These are phyloP conservation scores for Zaprionus camerounensis DNA, from an alignment of 1,140 invertebrate genomes.

Conservation along the genomic window DNA sequence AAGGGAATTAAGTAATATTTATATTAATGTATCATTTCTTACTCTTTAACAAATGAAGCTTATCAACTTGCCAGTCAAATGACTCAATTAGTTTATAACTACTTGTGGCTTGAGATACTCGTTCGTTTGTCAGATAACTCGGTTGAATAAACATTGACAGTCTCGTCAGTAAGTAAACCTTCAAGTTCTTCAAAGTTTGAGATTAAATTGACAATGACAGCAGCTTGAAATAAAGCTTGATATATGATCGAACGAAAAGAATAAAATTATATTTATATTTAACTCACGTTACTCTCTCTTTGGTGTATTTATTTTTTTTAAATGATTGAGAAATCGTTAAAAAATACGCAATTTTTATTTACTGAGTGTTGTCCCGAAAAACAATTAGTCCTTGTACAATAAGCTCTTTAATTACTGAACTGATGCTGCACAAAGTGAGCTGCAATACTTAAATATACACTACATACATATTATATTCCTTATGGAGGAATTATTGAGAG, in stretches of 20 bases:
- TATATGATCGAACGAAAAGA: neutral
- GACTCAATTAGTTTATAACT: conserved; percentile 24
- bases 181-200: neutral
- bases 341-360: neutral
- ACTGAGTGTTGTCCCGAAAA: neutral
- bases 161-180: neutral
- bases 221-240: neutral
- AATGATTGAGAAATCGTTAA: neutral
- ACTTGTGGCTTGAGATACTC: conserved; percentile 4
- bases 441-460: neutral
- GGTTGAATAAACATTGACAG: conserved; percentile 8
- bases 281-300: neutral
- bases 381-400: neutral
- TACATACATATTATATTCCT: conserved; percentile 10
- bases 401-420: neutral
- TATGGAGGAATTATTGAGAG: neutral
- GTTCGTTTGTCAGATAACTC: neutral
- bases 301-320: neutral
- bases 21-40: too few relatives aligned
- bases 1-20: neutral
- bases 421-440: neutral
- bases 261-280: too few relatives aligned
- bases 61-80: conserved; percentile 15
- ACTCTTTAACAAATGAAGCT: neutral
- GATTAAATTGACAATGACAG: neutral